Percentiles rank a stretch among this genome's conserved stretches.
Evolutionary conservation across 2,797 vertebrate genomes (phyloP).

Genomic region (Gambusia yucatana): DNA sequence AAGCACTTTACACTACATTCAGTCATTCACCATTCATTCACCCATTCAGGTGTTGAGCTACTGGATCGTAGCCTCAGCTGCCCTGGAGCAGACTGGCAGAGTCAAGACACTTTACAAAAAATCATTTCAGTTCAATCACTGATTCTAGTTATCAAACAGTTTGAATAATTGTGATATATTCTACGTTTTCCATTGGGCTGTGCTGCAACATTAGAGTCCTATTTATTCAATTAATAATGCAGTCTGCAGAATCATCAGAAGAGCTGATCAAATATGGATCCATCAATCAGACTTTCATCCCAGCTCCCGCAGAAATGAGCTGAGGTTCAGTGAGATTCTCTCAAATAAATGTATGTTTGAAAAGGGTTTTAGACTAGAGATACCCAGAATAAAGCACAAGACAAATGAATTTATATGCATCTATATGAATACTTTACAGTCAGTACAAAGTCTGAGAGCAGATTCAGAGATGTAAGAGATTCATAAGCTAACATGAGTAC

Average conservation of each 20-base stretch:
- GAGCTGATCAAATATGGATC: neutral
- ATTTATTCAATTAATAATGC: neutral
- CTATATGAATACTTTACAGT: too few relatives aligned
- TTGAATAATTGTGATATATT: neutral
- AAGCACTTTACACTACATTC: too few relatives aligned
- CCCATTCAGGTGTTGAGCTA: too few relatives aligned
- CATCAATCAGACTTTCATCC: conserved; percentile 1
- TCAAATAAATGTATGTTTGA: neutral
- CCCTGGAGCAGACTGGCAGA: too few relatives aligned
- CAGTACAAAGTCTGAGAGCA: neutral
- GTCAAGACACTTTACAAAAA: too few relatives aligned
- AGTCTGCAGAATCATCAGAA: neutral
- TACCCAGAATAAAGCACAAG: neutral
- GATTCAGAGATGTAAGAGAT: conserved; percentile 5
- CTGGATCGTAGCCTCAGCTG: too few relatives aligned
- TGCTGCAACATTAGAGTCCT: neutral
- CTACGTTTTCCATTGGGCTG: neutral
- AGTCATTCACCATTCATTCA: too few relatives aligned
- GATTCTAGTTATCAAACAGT: too few relatives aligned
- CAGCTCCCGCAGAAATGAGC: neutral
- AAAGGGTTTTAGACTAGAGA: neutral
- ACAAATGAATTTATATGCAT: neutral
- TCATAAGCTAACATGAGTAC: neutral
- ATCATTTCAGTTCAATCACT: too few relatives aligned
- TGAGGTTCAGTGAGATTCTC: neutral